Conservation (phyloP, 2,113 vertebrate species). For the Notarius quadriscutis region DNA sequence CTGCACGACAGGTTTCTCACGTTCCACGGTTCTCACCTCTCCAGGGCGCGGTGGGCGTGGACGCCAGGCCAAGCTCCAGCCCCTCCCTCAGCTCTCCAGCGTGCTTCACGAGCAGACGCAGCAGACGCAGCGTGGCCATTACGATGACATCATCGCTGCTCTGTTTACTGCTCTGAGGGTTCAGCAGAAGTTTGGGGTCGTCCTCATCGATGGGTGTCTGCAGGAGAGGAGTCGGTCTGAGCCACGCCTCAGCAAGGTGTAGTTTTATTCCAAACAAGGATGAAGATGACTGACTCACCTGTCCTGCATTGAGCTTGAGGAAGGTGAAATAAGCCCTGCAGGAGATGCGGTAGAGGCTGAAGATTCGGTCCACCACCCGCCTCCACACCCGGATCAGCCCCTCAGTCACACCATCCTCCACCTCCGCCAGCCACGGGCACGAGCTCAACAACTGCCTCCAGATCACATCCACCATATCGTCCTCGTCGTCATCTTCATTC, state of each 20-base stretch:
- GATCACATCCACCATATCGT: conserved; percentile 96
- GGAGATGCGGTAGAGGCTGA: conserved; percentile 93
- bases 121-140: conserved; percentile 91
- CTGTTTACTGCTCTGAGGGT: conserved; percentile 83
- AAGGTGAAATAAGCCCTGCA: conserved; percentile 98
- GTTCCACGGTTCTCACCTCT: conserved; percentile 74
- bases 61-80: conserved; percentile 90
- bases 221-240: background rate
- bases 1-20: too few species aligned
- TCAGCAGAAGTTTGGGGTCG: conserved; percentile 81
- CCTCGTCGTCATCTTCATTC: conserved; percentile 89
- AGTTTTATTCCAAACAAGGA: background rate
- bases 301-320: conserved; percentile 94
- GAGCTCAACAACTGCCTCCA: conserved; percentile 88
- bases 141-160: conserved; percentile 96
- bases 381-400: conserved; percentile 94
- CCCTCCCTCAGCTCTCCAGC: conserved; percentile 94
- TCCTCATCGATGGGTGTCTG: conserved; percentile 89
- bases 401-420: conserved; percentile 85
- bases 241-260: background rate
- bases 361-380: conserved; percentile 93
- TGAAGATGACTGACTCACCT: conserved; percentile 68
- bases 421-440: conserved; percentile 91
- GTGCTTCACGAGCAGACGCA: conserved; percentile 92
- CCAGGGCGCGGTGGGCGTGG: conserved; percentile 96